A percentile compares a stretch with the other conserved stretches of the same genome.
phyloP scores from a whole-genome alignment of 2,888 invertebrate genomes.

The Oligia strigilis region DNA sequence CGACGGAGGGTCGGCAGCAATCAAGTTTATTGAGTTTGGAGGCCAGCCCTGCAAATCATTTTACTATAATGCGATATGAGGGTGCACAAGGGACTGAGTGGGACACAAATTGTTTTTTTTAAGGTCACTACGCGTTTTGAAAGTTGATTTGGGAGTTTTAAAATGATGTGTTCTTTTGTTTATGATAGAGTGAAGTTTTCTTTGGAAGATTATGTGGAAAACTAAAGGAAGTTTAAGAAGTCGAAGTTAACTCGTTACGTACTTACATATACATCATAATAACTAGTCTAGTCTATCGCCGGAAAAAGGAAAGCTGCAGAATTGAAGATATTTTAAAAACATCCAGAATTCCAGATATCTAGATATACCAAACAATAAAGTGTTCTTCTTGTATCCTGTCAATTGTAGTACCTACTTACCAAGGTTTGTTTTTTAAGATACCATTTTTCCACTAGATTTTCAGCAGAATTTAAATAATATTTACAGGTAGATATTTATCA shows the following conservation, averaged over 20 bases:
- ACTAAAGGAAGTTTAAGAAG: neutral
- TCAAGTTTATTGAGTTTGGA: conserved; percentile 74
- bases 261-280: neutral
- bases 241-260: neutral
- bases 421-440: neutral
- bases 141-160: conserved; percentile 32
- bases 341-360: neutral
- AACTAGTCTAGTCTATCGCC: neutral
- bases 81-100: conserved; percentile 41
- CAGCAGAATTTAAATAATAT: neutral
- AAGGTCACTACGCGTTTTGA: conserved; percentile 47
- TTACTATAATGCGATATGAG: conserved; percentile 67
- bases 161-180: conserved; percentile 20
- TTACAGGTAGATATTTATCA: too few species aligned
- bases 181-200: neutral
- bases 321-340: neutral
- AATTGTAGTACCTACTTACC: neutral
- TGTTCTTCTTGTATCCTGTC: neutral
- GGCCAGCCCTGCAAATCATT: conserved; percentile 74
- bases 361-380: neutral
- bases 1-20: conserved; percentile 70
- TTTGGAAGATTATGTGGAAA: neutral
- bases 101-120: conserved; percentile 58
- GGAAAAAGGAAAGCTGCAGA: neutral
- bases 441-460: neutral